Percentiles rank a stretch among this genome's conserved stretches.
Conservation (phyloP, 2,888 invertebrate genomes). For the Seira musarum region DNA sequence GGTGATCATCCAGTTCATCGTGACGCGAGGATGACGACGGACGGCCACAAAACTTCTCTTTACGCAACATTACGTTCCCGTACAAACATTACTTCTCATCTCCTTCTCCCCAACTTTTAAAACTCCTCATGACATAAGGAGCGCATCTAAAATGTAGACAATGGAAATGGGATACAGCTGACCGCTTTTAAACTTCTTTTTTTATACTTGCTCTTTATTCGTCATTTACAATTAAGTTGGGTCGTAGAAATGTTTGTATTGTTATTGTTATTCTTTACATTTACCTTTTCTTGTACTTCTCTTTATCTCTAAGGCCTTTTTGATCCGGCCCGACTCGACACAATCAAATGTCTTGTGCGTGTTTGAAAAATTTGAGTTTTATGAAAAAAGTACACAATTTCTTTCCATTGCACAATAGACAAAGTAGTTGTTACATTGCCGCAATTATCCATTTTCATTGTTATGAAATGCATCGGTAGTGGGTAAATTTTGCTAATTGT, state of each 20-base stretch:
- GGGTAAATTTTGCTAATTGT: not conserved
- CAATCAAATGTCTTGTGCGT: not conserved
- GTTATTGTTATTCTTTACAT: constrained; percentile 6
- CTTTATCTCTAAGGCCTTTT: not conserved
- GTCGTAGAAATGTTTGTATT: constrained; percentile 2
- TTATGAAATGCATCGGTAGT: not conserved
- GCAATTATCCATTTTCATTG: not conserved
- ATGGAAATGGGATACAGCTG: constrained; percentile 44
- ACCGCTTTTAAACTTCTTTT: constrained; percentile 59
- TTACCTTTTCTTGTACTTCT: not conserved
- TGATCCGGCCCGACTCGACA: constrained; percentile 36
- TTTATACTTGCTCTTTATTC: constrained; percentile 35
- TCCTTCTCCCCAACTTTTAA: not conserved
- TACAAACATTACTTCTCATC: not conserved
- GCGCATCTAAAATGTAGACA: constrained; percentile 4
- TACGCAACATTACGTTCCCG: constrained; percentile 7
- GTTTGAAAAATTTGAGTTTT: constrained; percentile 21
- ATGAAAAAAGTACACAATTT: constrained; percentile 10
- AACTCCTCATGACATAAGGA: constrained; percentile 3
- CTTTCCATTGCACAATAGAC: not conserved
- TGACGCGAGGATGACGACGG: constrained; percentile 36
- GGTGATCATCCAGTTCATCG: constrained; percentile 19
- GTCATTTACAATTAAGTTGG: constrained; percentile 10
- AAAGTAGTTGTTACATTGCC: not conserved
- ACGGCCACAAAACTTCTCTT: constrained; percentile 28